Evolutionary conservation across 2,888 invertebrate genomes (phyloP), one percentile per base, ranked within the genome.

Genomic region (Agrotis segetum): DNA sequence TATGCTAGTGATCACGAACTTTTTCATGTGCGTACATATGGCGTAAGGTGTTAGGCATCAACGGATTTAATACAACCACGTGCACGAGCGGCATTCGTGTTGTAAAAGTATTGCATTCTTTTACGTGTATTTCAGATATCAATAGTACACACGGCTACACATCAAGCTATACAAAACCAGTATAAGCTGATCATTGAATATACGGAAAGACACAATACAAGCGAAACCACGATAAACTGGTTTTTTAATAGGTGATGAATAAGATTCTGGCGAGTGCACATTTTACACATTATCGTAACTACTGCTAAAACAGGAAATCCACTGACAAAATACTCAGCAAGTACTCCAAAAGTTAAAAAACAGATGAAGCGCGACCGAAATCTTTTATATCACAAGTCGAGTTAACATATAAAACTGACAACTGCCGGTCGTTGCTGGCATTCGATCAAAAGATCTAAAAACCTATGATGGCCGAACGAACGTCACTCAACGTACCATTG

Each of bases 361-460:
- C 55, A 71, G 69, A 71, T 68, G 62, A 77, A 70, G 50, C 53
- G 60, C 50, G 52, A 58, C 71, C 62, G n/a, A 70, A 68, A 68
- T 72, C 75, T 80, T 82, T 79, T 80, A 82, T 80, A 82, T 86
- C 71, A 79, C 79, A 85, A 88, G 79, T 78, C 78, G 17, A 46
- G 40, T 46, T 71, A 73, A 73, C 85, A 88, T 86, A 91, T 90
- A 88, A 90, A 86, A 88, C 83, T 82, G 86, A 87, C 88, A 87
- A 77, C 77, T 34, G 76, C 87, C 82, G 85, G 89, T 85, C 83
- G 81, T 75, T 77, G 73, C 88, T 92, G 92, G 92, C 92, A 91
- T 89, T 89, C 82, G 91, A 92, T 93, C 92, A 93, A 93, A 79
- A 91, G 89, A 89, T 89, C 85, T 89, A 86, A 90, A 90, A 89